phyloP scores from a whole-genome alignment of 2,888 invertebrate genomes.

The Mermis nigrescens region DNA sequence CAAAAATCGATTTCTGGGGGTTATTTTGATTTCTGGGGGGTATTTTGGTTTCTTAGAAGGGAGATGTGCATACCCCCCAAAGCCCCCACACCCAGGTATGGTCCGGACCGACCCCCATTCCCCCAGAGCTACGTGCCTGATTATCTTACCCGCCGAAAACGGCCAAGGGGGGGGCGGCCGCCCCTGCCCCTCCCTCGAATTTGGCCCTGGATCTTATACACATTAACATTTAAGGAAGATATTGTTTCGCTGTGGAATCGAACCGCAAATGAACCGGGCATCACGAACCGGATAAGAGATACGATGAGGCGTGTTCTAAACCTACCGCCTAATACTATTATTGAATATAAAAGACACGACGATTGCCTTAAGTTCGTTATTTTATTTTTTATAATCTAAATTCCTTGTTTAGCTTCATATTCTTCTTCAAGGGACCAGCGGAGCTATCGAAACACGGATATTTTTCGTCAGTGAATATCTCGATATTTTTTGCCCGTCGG shows the following conservation, averaged over 20 bases:
- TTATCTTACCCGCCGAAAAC: too few relatives aligned
- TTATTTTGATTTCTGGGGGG: too few relatives aligned
- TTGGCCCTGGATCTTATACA: background rate
- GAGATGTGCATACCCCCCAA: too few relatives aligned
- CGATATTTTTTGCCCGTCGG: too few relatives aligned
- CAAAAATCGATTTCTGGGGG: too few relatives aligned
- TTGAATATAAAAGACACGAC: conserved; percentile 59
- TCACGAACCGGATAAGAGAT: conserved; percentile 76
- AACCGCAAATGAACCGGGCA: conserved; percentile 68
- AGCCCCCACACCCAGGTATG: too few relatives aligned
- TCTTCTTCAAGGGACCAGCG: conserved; percentile 35
- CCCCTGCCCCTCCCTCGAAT: too few relatives aligned
- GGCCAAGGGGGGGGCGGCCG: too few relatives aligned
- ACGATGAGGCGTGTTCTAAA: conserved; percentile 80
- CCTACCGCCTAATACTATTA: conserved; percentile 68
- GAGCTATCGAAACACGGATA: conserved; percentile 37
- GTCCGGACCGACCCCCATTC: too few relatives aligned
- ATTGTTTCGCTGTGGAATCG: conserved; percentile 91
- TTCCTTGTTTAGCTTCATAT: background rate
- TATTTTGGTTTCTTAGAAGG: too few relatives aligned
- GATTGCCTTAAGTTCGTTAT: conserved; percentile 51
- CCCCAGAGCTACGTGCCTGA: too few relatives aligned
- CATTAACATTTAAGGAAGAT: conserved; percentile 50
- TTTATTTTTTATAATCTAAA: background rate
- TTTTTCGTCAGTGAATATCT: conserved; percentile 20